Conservation (phyloP, 2,888 invertebrate genomes). For the Latrodectus hesperus region DNA sequence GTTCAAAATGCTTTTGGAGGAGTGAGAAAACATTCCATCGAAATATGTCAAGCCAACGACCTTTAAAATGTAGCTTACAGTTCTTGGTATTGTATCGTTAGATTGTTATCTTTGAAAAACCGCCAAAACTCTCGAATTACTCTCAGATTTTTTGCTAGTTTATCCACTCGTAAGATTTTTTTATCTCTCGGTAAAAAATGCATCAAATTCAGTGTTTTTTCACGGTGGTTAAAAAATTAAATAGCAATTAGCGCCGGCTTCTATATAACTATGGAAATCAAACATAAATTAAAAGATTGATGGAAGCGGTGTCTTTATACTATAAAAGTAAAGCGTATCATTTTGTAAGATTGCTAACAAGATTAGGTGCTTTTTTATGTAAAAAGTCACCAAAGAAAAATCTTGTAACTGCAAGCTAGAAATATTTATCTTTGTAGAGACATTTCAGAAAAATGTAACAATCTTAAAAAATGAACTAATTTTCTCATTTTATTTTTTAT, state of each 20-base stretch:
- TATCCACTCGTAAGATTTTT: neutral
- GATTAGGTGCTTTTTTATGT: too few species aligned
- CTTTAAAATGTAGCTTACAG: neutral
- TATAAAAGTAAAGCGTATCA: too few species aligned
- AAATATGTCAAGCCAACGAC: constrained; percentile 8
- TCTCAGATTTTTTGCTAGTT: neutral
- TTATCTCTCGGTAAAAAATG: neutral
- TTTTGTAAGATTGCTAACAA: too few species aligned
- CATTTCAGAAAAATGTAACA: too few species aligned
- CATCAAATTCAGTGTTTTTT: neutral
- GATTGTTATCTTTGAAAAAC: constrained; percentile 41
- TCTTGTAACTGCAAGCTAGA: too few species aligned
- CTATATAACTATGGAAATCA: neutral
- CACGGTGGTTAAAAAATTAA: neutral
- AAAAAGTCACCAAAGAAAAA: too few species aligned
- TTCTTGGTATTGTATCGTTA: constrained; percentile 48
- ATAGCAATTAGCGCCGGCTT: neutral
- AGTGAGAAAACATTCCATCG: neutral
- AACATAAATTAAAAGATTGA: too few species aligned
- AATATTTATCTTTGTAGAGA: too few species aligned
- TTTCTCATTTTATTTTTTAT: too few species aligned
- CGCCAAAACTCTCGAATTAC: constrained; percentile 44
- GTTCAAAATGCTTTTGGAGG: neutral
- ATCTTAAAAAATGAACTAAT: too few species aligned
- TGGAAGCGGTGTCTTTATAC: too few species aligned